Base-by-base conservation (phyloP, 2,797 vertebrate species). In the Heliangelus exortis region DNA sequence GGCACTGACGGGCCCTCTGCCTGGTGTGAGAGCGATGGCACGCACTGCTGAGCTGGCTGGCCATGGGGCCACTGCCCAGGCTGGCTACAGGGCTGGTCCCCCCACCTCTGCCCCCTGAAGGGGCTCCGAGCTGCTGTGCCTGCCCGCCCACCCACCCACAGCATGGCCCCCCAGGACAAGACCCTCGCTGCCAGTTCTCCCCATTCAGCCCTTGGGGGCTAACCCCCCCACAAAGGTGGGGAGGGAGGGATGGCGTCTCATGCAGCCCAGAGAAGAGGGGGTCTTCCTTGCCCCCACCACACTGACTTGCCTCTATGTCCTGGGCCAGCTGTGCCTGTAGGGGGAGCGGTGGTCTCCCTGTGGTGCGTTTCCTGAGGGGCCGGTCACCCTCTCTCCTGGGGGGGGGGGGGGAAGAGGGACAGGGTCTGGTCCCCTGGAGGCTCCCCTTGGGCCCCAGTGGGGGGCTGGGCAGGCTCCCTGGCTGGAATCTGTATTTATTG, bases 1-100 rank as follows among this genome's bases (percentile, higher is more conserved):
- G 99, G 99, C 93, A 99, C 99, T 0, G 99, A 99, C 1, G 98
- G 98, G 50, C 98, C 98, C 3, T 98, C 98, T 1, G 98, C 98
- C 92, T 98, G 97, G 96, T 98, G 98, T 25, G 99, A 99, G 61
- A 98, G 97, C 0, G 98, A 99, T 15, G 95, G 97, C 77, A 97
- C 98, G 98, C 98, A 99, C 93, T 98, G 97, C 97, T 99, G 92
- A 97, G 58, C 81, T 43, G 43, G 50, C 61, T 26, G 63, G 73
- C 72, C 59, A 1, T 3, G 4, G 29, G 41, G 57, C 13, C 57
- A 23, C 6, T 3, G 20, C 45, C 47, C 17, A 6, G 50, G 93
- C 88, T 77, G 77, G 84, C 88, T 43, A 14, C 26, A 21, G 81
- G 63, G 41, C 66, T 10, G 6, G 69, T 26, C 26, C 68, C 29